Conservation (phyloP, 92 coral and sea anemone species). For the Micromussa lordhowensis region DNA sequence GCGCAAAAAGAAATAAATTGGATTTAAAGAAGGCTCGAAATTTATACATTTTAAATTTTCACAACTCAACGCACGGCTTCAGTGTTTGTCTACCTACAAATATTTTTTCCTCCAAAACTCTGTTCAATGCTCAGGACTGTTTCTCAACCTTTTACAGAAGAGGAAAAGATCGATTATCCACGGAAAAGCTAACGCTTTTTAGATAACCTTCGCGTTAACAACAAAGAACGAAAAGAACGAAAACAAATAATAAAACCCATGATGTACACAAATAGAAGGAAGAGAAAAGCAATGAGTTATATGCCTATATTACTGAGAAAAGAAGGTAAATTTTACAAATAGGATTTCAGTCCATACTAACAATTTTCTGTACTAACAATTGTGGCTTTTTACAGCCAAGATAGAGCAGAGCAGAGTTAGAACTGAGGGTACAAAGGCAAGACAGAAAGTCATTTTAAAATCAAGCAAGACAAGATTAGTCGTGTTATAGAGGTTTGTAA, state of each 20-base stretch:
- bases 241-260: too few species aligned
- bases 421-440: slow-evolving; percentile 2
- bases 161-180: slow-evolving; percentile 16
- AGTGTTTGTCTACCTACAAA: slow-evolving; percentile 45
- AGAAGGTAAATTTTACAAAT: neutral
- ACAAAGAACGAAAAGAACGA: neutral
- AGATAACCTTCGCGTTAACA: neutral
- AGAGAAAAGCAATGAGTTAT: neutral
- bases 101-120: slow-evolving; percentile 8
- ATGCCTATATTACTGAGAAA: neutral
- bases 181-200: neutral
- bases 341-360: slow-evolving; percentile 15
- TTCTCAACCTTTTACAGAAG: slow-evolving; percentile 27
- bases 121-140: slow-evolving; percentile 2
- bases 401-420: neutral
- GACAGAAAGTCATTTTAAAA: neutral
- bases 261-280: slow-evolving; percentile 16
- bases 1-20: neutral
- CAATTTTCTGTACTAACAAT: slow-evolving; percentile 45
- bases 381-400: neutral
- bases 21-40: neutral
- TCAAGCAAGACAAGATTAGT: neutral
- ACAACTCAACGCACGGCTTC: neutral
- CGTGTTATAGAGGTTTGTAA: neutral
- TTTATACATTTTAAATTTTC: neutral